Conservation (phyloP, 2,797 vertebrate species). For the Ispidina picta region DNA sequence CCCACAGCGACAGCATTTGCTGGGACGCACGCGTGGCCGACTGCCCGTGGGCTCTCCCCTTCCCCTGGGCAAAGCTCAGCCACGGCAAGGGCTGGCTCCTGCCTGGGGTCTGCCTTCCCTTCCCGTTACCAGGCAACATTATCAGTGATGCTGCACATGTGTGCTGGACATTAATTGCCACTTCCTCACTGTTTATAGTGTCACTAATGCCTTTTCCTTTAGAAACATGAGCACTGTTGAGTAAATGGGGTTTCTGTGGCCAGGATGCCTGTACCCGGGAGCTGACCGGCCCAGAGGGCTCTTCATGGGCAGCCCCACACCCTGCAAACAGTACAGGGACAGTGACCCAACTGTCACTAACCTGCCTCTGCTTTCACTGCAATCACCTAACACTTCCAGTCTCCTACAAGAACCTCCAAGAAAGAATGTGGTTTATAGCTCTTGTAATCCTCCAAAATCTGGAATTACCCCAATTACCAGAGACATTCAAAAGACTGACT, state of each 20-base stretch:
- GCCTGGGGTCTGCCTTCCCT: conserved; percentile 8
- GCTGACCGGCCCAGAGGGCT: not conserved
- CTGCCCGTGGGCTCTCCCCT: not conserved
- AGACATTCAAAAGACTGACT: conserved; percentile 47
- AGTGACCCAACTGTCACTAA: not conserved
- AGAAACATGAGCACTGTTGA: not conserved
- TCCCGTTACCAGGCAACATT: conserved; percentile 66
- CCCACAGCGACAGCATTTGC: not conserved
- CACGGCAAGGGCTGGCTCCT: not conserved
- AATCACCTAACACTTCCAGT: not conserved
- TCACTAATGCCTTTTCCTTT: conserved; percentile 14
- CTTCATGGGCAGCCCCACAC: too few species aligned
- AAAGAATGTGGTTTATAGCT: conserved; percentile 13
- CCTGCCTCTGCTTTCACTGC: conserved; percentile 13
- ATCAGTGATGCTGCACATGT: conserved; percentile 28
- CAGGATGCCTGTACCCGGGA: not conserved
- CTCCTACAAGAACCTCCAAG: conserved; percentile 24
- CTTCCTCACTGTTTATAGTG: conserved; percentile 21
- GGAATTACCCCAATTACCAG: conserved; percentile 63
- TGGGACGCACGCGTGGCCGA: not conserved
- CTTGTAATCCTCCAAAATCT: conserved; percentile 63
- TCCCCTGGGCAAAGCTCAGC: not conserved
- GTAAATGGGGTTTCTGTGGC: not conserved
- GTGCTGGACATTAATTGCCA: conserved; percentile 5
- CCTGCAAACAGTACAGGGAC: not conserved